Percentiles rank a stretch among this genome's conserved stretches.
Evolutionary conservation across 2,113 vertebrate species (phyloP).

Genomic region (Coryphaenoides rupestris): DNA sequence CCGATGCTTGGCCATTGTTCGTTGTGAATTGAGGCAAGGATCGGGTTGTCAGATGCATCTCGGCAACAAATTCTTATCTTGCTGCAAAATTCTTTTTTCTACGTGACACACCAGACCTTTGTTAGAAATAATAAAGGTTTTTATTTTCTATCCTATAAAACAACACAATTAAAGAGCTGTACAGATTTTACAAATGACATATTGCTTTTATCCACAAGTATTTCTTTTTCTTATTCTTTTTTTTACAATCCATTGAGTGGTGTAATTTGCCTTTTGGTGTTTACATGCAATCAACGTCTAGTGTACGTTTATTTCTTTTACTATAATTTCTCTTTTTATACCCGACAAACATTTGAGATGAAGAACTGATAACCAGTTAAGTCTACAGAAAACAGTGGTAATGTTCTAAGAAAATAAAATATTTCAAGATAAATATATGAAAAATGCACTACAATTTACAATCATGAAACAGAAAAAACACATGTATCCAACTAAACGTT

Average conservation of each 20-base stretch:
- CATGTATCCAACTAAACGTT: constrained; percentile 58
- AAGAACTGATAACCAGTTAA: constrained; percentile 46
- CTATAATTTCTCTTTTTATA: too few relatives aligned
- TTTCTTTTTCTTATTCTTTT: constrained; percentile 12
- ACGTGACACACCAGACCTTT: neutral
- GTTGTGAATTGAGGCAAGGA: constrained; percentile 18
- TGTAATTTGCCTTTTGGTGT: constrained; percentile 38
- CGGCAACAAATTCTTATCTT: neutral
- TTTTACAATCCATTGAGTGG: constrained; percentile 48
- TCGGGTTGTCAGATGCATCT: neutral
- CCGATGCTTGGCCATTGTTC: constrained; percentile 24
- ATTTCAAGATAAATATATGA: constrained; percentile 75
- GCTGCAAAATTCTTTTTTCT: constrained; percentile 1
- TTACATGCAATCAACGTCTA: constrained; percentile 10
- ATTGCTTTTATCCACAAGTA: constrained; percentile 46
- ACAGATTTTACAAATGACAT: constrained; percentile 75
- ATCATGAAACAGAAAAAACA: constrained; percentile 38
- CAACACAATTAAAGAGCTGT: constrained; percentile 68
- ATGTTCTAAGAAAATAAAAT: constrained; percentile 64
- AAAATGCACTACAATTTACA: constrained; percentile 73
- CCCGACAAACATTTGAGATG: constrained; percentile 12
- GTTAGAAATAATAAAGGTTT: constrained; percentile 75
- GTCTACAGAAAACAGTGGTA: constrained; percentile 53
- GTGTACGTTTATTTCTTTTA: neutral
- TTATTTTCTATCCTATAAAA: constrained; percentile 70